A percentile compares a stretch with the other conserved stretches of the same genome.
phyloP scores from a whole-genome alignment of 2,888 invertebrate genomes.

The Parasteatoda lunata region DNA sequence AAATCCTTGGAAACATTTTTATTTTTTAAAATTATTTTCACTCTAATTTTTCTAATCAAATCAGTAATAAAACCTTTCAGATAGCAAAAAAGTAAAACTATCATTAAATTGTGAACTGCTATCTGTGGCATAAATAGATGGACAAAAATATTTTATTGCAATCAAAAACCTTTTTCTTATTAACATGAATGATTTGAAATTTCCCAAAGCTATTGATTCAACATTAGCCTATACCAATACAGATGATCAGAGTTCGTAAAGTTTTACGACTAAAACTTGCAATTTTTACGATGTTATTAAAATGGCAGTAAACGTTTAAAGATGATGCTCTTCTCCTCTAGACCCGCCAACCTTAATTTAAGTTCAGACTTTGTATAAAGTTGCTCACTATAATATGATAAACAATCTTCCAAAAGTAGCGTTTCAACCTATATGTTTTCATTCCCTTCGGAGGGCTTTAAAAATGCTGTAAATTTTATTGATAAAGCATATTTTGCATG shows the following conservation, averaged over 20 bases:
- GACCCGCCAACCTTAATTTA: slow-evolving; percentile 26
- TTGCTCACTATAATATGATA: slow-evolving; percentile 14
- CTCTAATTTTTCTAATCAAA: no score
- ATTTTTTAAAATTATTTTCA: no score
- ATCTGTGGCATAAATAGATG: neutral
- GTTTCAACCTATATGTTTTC: slow-evolving; percentile 22
- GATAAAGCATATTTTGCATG: neutral
- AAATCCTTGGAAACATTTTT: no score
- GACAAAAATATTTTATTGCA: neutral
- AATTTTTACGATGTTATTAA: slow-evolving; percentile 56
- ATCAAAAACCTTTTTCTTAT: neutral
- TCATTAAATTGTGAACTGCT: no score
- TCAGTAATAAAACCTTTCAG: no score
- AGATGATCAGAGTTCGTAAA: slow-evolving; percentile 49
- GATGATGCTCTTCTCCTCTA: slow-evolving; percentile 27
- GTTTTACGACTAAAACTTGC: slow-evolving; percentile 20
- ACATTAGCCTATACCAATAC: slow-evolving; percentile 9
- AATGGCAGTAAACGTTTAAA: slow-evolving; percentile 54
- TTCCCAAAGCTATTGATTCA: slow-evolving; percentile 16
- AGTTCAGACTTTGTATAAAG: slow-evolving; percentile 6
- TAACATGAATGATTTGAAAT: neutral
- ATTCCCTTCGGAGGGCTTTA: slow-evolving; percentile 15
- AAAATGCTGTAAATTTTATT: slow-evolving; percentile 17
- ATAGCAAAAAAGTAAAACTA: no score
- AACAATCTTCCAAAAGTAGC: slow-evolving; percentile 1